Conservation (phyloP, 2,113 vertebrate genomes). For the Nycticryphes semicollaris region DNA sequence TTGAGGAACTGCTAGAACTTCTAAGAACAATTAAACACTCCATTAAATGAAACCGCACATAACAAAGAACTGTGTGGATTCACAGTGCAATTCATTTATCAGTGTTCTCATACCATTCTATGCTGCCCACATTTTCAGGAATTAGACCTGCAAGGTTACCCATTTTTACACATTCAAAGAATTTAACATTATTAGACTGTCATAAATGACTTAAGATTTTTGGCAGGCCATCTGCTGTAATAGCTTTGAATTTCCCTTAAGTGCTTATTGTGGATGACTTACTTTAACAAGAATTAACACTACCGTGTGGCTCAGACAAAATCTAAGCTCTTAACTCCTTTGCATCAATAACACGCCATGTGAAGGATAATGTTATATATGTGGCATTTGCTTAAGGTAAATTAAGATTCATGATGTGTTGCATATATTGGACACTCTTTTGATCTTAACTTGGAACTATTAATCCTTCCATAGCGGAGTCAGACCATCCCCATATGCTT, state of each 20-base stretch:
- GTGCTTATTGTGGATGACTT: constrained; percentile 46
- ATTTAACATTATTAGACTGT: constrained; percentile 63
- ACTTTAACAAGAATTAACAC: constrained; percentile 51
- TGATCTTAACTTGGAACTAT: not conserved
- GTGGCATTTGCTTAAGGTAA: not conserved
- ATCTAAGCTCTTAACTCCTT: constrained; percentile 15
- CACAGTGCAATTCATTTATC: not conserved
- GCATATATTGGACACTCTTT: not conserved
- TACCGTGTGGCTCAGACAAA: constrained; percentile 11
- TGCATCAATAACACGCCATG: not conserved
- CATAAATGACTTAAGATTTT: constrained; percentile 57
- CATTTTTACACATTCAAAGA: constrained; percentile 55
- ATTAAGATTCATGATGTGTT: not conserved
- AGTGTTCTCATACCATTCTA: not conserved
- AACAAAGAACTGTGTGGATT: constrained; percentile 1
- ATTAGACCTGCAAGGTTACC: constrained; percentile 22
- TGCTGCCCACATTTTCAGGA: constrained; percentile 51
- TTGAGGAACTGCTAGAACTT: not conserved
- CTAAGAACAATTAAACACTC: not conserved
- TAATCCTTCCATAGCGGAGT: not conserved
- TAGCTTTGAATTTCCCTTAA: constrained; percentile 62
- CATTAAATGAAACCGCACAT: not conserved
- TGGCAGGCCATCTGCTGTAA: constrained; percentile 52
- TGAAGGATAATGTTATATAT: not conserved
- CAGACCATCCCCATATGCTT: not conserved